Conservation (phyloP, 2,113 vertebrate species). For the Acanthisitta chloris region DNA sequence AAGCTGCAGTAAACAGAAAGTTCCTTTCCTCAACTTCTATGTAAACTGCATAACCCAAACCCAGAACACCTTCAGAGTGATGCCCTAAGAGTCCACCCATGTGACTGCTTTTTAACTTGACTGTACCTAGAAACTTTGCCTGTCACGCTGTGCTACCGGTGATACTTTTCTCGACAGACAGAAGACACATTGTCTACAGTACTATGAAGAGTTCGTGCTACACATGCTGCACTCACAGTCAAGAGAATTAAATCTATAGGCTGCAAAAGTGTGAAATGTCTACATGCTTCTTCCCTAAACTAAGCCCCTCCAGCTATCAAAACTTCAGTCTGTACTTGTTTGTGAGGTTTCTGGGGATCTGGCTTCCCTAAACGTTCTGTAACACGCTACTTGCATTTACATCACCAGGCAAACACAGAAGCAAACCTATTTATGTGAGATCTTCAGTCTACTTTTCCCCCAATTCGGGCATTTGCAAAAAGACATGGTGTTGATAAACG, state of each 20-base stretch:
- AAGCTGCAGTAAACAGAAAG: background rate
- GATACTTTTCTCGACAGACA: background rate
- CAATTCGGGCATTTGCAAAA: background rate
- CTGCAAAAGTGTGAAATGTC: background rate
- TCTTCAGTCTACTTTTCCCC: background rate
- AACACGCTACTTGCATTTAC: background rate
- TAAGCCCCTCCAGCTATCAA: background rate
- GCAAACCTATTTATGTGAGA: background rate
- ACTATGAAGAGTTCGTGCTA: constrained; percentile 48
- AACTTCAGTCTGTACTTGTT: background rate
- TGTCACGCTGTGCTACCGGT: background rate
- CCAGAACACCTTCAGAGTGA: background rate
- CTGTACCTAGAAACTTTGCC: background rate
- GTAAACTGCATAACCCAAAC: background rate
- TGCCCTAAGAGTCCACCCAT: background rate
- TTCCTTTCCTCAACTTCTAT: background rate
- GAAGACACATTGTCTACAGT: background rate
- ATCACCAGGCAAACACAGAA: background rate
- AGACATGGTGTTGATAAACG: background rate
- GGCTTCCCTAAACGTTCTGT: background rate
- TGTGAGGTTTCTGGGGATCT: background rate
- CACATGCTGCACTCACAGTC: constrained; percentile 5
- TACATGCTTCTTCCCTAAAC: background rate
- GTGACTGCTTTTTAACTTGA: background rate
- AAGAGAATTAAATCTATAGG: background rate